Evolutionary conservation across 1,140 invertebrate genomes (phyloP), one percentile per base, ranked within the genome.

Genomic region (Pentalonia nigronervosa): DNA sequence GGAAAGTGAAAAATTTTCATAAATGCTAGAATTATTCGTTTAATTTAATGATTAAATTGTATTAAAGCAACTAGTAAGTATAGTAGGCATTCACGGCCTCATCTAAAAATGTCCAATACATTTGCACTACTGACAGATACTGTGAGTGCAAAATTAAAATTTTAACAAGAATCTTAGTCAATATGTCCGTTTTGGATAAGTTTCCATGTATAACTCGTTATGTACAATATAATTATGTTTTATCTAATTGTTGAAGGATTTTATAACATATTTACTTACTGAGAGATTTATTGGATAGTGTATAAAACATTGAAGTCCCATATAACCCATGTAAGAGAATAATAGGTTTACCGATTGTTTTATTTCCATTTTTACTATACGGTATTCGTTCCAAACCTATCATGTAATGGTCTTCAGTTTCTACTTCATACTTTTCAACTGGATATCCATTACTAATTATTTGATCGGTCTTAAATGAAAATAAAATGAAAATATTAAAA

Each of bases 261-360:
- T 87, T 30, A 48, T 11, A 34, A 36, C 7, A 53, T 1, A 88
- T 50, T 34, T 90, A 93, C 90, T 92, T 90, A 94, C 94, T 91
- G 45, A 94, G 83, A 34, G 94, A 94, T 76, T 34, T 93, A 90
- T 93, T 92, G 67, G 47, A 90, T 20, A 94, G 90, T 45, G 93
- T 95, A 96, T 96, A 98, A 95, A 97, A 97, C 0, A 97, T 96
- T 3, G 97, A 97, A 94, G 97, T 97, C 3, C 96, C 96, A 0
- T 98, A 95, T 21, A 98, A 95, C 0, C 98, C 98, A 95, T 98
- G 98, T 94, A 98, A 97, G 0, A 98, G 94, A 21, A 97, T 95
- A 7, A 97, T 96, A 17, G 96, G 95, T 94, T 53, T 93, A 6
- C 90, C 47, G 94, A 94, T 50, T 94, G 94, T 94, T 94, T 95